Base-by-base conservation (phyloP, 1,140 invertebrate species). In the Euglossa dilemma region DNA sequence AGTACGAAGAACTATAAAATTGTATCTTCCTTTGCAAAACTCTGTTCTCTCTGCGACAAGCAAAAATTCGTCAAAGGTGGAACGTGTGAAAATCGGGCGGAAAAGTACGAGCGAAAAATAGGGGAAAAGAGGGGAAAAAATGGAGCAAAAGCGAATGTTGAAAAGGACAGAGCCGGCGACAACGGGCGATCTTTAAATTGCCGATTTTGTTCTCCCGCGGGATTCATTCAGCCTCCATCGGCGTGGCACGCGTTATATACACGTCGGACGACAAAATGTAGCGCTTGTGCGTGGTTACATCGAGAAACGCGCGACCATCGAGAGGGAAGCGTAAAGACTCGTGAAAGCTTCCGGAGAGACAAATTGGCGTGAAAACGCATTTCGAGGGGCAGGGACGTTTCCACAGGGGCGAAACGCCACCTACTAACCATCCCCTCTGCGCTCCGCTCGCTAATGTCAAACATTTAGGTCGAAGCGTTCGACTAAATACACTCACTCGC, bases 281-380 rank as follows among this genome's bases (percentile, higher is more conserved):
- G 72, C 87, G 86, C 82, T 80, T 80, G 81, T 89, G 88, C 84
- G 87, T 88, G 85, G 85, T 77, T 82, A 85, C 81, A 85, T 61
- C 76, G 81, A 84, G 83, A 82, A 84, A 76, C 83, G 82, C 81
- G 36, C 36, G 75, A 83, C 87, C 84, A 88, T 86, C 83, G 85
- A 86, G 85, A 88, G 91, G 87, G 89, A 87, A 85, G 91, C 90
- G 92, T 93, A 93, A 94, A 94, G 93, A 94, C 93, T 93, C 91
- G 93, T 94, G 92, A 93, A 94, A 93, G 93, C 92, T 92, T 93
- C 92, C 92, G 92, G 91, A 89, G 91, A 89, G 92, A 92, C 91
- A 92, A 93, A 93, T 92, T 93, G 92, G 91, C 91, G 93, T 94
- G 93, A 93, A 94, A 94, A 94, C 92, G 92, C 92, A 92, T 93